A percentile compares a stretch with the other conserved stretches of the same genome.
phyloP scores from a whole-genome alignment of 2,113 vertebrate genomes.

The Etia nguti region DNA sequence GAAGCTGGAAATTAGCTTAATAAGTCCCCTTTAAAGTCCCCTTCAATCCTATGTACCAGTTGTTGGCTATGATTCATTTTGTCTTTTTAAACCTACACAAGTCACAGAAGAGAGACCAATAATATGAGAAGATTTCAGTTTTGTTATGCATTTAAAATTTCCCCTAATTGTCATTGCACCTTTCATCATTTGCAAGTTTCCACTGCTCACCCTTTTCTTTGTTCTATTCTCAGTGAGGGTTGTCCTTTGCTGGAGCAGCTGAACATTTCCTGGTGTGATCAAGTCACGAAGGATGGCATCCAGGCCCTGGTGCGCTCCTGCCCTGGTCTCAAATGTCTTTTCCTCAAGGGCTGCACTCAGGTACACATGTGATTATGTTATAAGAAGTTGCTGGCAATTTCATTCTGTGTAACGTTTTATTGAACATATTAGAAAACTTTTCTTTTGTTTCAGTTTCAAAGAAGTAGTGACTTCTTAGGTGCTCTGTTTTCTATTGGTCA shows the following conservation, averaged over 20 bases:
- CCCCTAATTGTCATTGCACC: background rate
- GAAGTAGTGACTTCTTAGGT: background rate
- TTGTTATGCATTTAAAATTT: background rate
- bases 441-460: background rate
- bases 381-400: background rate
- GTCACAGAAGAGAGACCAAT: background rate
- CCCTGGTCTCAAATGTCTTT: slow-evolving; percentile 87
- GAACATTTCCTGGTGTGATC: slow-evolving; percentile 98
- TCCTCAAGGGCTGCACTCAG: slow-evolving; percentile 97
- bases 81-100: background rate
- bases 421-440: background rate
- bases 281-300: slow-evolving; percentile 97
- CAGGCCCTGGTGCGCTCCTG: slow-evolving; percentile 93
- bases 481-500: background rate
- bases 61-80: background rate
- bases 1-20: background rate
- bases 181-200: background rate
- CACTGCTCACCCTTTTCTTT: background rate
- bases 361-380: slow-evolving; percentile 56
- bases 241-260: slow-evolving; percentile 94
- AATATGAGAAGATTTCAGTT: background rate
- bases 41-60: background rate
- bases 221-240: slow-evolving; percentile 81
- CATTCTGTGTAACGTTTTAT: background rate
- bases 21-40: background rate